Evolutionary conservation across 2,113 vertebrate species (phyloP), one percentile per base, ranked within the genome.

Genomic region (Ardeotis arabs): DNA sequence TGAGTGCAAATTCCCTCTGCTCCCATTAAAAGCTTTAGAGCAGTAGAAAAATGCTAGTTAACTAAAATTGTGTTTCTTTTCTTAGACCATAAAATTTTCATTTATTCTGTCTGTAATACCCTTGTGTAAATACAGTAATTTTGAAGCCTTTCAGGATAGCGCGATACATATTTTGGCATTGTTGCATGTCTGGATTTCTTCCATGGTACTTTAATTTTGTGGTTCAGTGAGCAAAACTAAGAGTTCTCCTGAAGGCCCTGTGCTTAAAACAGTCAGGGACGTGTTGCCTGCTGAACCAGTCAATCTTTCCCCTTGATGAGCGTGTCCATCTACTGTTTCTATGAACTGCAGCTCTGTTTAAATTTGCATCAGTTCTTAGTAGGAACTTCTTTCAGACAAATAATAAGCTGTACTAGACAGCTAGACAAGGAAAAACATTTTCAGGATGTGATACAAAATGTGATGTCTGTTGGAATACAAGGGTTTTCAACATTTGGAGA

Each of bases 61-160:
- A 97, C 95, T 97, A 97, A 98, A 98, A 98, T 93, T 95, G 82
- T 97, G 95, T 97, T 98, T 98, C 92, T 91, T 98, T 98, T 98
- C 97, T 98, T 97, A 97, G 92, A 92, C 87, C 97, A 97, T 97
- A 97, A 98, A 98, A 97, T 97, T 97, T 98, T 97, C 89, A 95
- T 97, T 98, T 98, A 97, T 97, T 98, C 96, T 94, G 82, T 97
- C 94, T 94, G 85, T 91, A 98, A 98, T 97, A 95, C 90, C 37
- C 87, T 94, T 97, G 97, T 94, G 97, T 97, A 98, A 98, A 98
- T 96, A 97, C 73, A 97, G 90, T 95, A 93, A 98, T 98, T 98
- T 82, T 96, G 93, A 97, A 98, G 80, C 37, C 73, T 94, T 98
- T 98, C 82, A 56, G 70, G 95, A 94, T 80, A 92, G 81, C 84